Evolutionary conservation across 2,113 vertebrate species (phyloP).

Genomic region (Calidris pugnax): DNA sequence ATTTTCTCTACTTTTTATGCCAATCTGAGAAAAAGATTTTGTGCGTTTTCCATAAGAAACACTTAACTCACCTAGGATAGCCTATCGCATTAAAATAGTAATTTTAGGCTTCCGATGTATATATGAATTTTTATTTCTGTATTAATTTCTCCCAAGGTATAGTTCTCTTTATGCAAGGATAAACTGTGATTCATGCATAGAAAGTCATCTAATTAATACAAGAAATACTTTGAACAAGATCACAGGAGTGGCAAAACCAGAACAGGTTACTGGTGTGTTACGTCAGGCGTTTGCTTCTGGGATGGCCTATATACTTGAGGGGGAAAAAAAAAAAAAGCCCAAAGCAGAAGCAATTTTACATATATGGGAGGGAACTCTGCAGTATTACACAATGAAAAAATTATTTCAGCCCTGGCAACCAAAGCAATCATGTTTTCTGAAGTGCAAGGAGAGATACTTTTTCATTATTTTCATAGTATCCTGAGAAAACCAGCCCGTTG

Average conservation of each 20-base stretch:
- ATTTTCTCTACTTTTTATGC: background rate
- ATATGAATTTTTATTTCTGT: constrained; percentile 13
- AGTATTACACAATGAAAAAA: background rate
- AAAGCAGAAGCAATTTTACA: background rate
- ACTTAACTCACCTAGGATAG: background rate
- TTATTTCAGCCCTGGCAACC: background rate
- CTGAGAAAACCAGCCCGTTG: background rate
- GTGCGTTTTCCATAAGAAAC: background rate
- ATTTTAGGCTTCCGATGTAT: constrained; percentile 47
- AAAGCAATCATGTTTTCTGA: background rate
- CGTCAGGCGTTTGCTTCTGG: background rate
- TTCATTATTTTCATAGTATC: background rate
- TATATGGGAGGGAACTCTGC: background rate
- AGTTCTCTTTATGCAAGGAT: background rate
- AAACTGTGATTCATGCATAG: constrained; percentile 34
- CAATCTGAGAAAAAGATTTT: background rate
- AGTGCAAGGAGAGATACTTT: background rate
- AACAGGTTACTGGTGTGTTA: background rate
- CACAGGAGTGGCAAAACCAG: background rate
- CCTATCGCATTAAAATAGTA: background rate
- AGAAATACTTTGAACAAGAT: constrained; percentile 56
- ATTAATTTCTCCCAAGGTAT: background rate
- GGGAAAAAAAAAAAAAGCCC: background rate
- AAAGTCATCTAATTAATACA: constrained; percentile 39
- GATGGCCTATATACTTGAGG: constrained; percentile 21